phyloP scores from a whole-genome alignment of 2,797 vertebrate species.

The Lateolabrax maculatus region DNA sequence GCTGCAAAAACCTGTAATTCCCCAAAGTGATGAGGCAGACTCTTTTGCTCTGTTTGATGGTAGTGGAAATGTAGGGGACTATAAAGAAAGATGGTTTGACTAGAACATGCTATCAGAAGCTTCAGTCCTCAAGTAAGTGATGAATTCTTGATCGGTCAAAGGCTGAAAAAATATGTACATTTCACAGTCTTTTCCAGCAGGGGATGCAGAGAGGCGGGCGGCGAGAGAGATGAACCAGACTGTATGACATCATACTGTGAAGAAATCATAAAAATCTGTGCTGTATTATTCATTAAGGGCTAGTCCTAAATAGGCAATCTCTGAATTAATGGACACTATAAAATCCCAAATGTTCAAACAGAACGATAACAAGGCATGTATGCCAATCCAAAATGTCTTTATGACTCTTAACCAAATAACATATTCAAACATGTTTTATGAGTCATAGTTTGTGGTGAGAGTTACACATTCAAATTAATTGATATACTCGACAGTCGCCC shows the following conservation, averaged over 20 bases:
- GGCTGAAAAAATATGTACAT: slow-evolving; percentile 1
- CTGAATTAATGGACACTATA: slow-evolving; percentile 28
- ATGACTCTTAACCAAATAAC: slow-evolving; percentile 20
- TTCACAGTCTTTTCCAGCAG: slow-evolving; percentile 4
- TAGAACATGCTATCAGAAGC: slow-evolving; percentile 36
- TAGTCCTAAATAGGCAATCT: not conserved
- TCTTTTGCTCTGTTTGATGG: slow-evolving; percentile 44
- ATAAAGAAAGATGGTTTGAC: slow-evolving; percentile 30
- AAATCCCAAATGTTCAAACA: slow-evolving; percentile 32
- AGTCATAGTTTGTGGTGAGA: slow-evolving; percentile 12
- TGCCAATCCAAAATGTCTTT: not conserved
- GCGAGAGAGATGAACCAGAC: not conserved
- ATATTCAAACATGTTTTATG: slow-evolving; percentile 30
- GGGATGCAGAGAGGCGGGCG: not conserved
- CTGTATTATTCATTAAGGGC: not conserved
- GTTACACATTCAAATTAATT: not conserved
- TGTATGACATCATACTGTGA: slow-evolving; percentile 15
- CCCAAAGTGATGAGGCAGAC: slow-evolving; percentile 61
- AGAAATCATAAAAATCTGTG: not conserved
- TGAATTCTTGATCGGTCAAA: slow-evolving; percentile 21
- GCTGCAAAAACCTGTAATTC: slow-evolving; percentile 52
- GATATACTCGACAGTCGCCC: not conserved
- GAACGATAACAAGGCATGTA: slow-evolving; percentile 6
- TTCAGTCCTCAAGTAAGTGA: slow-evolving; percentile 30
- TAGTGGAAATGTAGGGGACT: slow-evolving; percentile 40